Conservation (phyloP, 2,113 vertebrate genomes). For the Garra rufa region DNA sequence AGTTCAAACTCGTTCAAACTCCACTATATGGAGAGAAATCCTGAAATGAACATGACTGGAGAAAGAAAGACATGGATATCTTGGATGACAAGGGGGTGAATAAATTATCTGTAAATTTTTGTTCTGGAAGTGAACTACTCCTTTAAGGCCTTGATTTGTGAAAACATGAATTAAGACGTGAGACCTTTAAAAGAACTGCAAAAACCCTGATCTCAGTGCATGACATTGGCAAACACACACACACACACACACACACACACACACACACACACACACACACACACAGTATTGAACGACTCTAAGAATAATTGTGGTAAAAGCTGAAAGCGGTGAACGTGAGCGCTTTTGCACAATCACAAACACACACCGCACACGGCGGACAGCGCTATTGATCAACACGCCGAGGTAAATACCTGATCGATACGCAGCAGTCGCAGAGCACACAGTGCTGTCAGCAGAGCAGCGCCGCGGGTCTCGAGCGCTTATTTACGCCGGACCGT, state of each 20-base stretch:
- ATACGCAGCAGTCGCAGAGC: neutral
- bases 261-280: conserved; percentile 25
- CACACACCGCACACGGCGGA: neutral
- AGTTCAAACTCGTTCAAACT: too few relatives aligned
- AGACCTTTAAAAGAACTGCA: too few relatives aligned
- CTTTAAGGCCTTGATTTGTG: too few relatives aligned
- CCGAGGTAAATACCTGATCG: conserved; percentile 50
- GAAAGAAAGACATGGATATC: too few relatives aligned
- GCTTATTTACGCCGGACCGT: neutral
- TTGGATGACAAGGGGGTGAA: too few relatives aligned
- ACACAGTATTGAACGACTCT: neutral
- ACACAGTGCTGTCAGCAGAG: neutral
- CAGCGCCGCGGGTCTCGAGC: neutral
- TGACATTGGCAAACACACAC: neutral
- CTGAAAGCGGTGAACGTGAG: neutral
- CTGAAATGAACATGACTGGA: too few relatives aligned
- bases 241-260: neutral
- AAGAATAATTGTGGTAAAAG: neutral
- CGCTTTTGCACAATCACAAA: neutral
- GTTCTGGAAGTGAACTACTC: too few relatives aligned
- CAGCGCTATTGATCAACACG: conserved; percentile 47
- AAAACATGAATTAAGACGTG: too few relatives aligned
- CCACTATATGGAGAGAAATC: too few relatives aligned
- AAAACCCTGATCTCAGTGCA: too few relatives aligned
- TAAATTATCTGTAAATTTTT: too few relatives aligned